These are phyloP conservation scores for Emydoidea blandingii DNA, from an alignment of 2,797 vertebrate species.

Conservation along the genomic window DNA sequence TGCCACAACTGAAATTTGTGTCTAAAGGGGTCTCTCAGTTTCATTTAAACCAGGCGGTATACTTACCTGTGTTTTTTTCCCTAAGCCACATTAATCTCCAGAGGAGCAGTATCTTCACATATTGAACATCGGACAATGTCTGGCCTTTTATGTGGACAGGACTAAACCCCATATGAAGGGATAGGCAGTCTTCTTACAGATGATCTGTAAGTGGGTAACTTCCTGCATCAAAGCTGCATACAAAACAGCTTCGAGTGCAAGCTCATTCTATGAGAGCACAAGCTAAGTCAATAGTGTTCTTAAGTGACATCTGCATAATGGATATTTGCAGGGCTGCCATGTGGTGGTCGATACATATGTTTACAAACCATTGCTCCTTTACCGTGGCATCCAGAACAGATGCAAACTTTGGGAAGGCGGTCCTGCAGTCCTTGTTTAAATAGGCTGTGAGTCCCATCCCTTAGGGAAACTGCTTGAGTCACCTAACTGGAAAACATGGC, in stretches of 20 bases:
- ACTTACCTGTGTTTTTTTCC: neutral
- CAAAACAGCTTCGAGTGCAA: neutral
- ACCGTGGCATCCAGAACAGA: neutral
- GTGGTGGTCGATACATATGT: no score
- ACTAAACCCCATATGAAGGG: neutral
- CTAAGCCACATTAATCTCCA: neutral
- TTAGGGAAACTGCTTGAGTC: neutral
- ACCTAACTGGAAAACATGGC: neutral
- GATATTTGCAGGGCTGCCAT: neutral
- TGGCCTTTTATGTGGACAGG: neutral
- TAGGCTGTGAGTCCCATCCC: neutral
- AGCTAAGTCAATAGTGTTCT: neutral
- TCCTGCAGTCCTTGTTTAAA: neutral
- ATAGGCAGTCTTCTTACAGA: no score
- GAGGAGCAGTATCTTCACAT: neutral
- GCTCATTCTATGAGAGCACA: neutral
- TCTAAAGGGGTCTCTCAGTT: neutral
- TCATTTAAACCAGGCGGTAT: neutral
- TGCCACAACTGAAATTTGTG: neutral
- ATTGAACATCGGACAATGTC: neutral
- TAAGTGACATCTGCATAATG: neutral
- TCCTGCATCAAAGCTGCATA: neutral
- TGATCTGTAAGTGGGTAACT: neutral
- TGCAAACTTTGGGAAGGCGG: neutral
- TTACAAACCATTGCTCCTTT: neutral